These are phyloP conservation scores for Nebria salina DNA, from an alignment of 2,888 invertebrate genomes.

Conservation along the genomic window DNA sequence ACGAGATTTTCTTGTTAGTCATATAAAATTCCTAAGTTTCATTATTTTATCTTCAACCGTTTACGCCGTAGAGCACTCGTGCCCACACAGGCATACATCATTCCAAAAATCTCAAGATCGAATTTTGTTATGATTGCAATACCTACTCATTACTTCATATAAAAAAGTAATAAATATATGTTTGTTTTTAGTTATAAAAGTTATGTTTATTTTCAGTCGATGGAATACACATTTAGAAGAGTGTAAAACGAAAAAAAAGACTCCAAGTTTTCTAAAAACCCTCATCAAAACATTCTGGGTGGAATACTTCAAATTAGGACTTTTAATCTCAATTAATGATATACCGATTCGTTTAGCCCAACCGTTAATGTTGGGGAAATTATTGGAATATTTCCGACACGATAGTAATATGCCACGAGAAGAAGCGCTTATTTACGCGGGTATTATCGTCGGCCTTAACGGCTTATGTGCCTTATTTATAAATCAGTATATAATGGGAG, in stretches of 20 bases:
- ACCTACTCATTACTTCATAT: too few relatives aligned
- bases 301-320: slow-evolving; percentile 71
- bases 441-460: slow-evolving; percentile 67
- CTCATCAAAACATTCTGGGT: slow-evolving; percentile 75
- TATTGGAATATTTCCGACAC: slow-evolving; percentile 73
- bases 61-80: too few relatives aligned
- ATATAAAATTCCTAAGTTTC: too few relatives aligned
- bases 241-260: slow-evolving; percentile 66
- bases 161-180: too few relatives aligned
- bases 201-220: slow-evolving; percentile 65
- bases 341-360: slow-evolving; percentile 70
- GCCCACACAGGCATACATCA: too few relatives aligned
- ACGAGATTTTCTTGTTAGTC: too few relatives aligned
- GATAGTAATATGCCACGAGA: slow-evolving; percentile 56
- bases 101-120: too few relatives aligned
- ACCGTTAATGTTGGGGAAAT: slow-evolving; percentile 72
- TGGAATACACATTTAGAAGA: slow-evolving; percentile 73
- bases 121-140: too few relatives aligned
- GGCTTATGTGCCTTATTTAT: slow-evolving; percentile 69
- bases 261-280: slow-evolving; percentile 73
- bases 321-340: slow-evolving; percentile 70
- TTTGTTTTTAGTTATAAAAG: background rate
- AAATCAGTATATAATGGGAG: slow-evolving; percentile 74
- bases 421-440: slow-evolving; percentile 72
- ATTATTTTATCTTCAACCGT: too few relatives aligned